Base-by-base conservation (phyloP, 1,140 invertebrate genomes). In the Ostrea denselamellosa region DNA sequence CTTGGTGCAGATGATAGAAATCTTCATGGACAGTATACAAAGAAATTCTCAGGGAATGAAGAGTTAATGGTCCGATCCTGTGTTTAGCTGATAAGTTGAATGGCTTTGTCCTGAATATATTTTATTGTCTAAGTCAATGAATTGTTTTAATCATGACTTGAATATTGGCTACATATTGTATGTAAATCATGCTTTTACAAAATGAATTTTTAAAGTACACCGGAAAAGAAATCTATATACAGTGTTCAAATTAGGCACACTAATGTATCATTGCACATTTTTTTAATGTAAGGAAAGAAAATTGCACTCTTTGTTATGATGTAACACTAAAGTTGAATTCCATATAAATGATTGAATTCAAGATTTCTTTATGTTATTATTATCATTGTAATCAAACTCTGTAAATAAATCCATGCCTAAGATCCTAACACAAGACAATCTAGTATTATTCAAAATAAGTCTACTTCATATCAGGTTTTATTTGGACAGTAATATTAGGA, bases 401-500 rank as follows among this genome's bases (percentile, higher is more conserved):
- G n/a, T n/a, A n/a, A n/a, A n/a, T n/a, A n/a, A n/a, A n/a, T n/a
- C n/a, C n/a, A n/a, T n/a, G n/a, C n/a, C n/a, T n/a, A n/a, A n/a
- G n/a, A n/a, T n/a, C n/a, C n/a, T n/a, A n/a, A 62, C 58, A 62
- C 12, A 62, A 19, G 14, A 14, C 14, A 17, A 62, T 7, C 10
- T 19, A 62, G n/a, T 58, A 58, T 14, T 7, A 62, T 34, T 28
- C 22, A 77, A 34, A 25, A 77, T 25, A 25, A 28, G 68, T 28
- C 12, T 8, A 28, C 9, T 77, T 77, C 68, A 77, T 77, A 77
- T 25, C 68, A 77, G 14, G 22, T 77, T n/a, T 77, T 77, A 77
- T 77, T 77, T 34, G 68, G 68, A 77, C 68, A 77, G 25, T 77
- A 77, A 77, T 77, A 77, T 28, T 28, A 19, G n/a, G 68, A n/a